Conservation (phyloP, 2,888 invertebrate species). For the Nemapogon koenigi region DNA sequence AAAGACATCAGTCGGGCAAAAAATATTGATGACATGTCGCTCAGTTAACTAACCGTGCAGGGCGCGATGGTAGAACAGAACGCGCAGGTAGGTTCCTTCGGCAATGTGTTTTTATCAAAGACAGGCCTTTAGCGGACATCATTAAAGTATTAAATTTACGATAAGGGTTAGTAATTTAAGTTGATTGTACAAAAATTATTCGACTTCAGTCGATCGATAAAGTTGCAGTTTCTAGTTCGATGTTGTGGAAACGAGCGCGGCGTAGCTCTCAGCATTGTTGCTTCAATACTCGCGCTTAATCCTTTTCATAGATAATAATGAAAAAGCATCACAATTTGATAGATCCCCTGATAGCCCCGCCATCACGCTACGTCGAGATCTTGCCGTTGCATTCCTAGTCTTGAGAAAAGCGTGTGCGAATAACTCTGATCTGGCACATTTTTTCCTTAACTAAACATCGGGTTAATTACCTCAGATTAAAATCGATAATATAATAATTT, state of each 20-base stretch:
- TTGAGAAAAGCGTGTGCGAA: conserved; percentile 37
- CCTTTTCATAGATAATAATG: conserved; percentile 30
- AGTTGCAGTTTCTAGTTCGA: neutral
- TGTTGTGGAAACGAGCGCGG: neutral
- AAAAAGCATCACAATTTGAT: conserved; percentile 37
- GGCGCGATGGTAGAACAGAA: conserved; percentile 33
- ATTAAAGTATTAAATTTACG: conserved; percentile 59
- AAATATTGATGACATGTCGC: conserved; percentile 54
- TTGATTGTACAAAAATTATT: neutral
- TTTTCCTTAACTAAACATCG: conserved; percentile 30
- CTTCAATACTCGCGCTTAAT: conserved; percentile 25
- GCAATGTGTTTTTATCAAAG: conserved; percentile 47
- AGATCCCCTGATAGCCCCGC: conserved; percentile 27
- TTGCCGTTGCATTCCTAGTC: conserved; percentile 27
- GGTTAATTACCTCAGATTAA: conserved; percentile 34
- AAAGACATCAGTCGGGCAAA: conserved; percentile 57
- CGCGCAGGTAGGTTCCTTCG: conserved; percentile 42
- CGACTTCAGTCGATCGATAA: neutral
- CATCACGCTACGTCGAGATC: conserved; percentile 32
- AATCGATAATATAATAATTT: conserved; percentile 37
- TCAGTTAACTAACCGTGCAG: conserved; percentile 37
- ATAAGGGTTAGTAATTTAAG: conserved; percentile 27
- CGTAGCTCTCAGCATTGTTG: conserved; percentile 20
- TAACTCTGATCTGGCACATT: conserved; percentile 29
- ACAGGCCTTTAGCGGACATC: conserved; percentile 40